phyloP scores from a whole-genome alignment of 2,888 invertebrate species.

The Mesoligia furuncula region DNA sequence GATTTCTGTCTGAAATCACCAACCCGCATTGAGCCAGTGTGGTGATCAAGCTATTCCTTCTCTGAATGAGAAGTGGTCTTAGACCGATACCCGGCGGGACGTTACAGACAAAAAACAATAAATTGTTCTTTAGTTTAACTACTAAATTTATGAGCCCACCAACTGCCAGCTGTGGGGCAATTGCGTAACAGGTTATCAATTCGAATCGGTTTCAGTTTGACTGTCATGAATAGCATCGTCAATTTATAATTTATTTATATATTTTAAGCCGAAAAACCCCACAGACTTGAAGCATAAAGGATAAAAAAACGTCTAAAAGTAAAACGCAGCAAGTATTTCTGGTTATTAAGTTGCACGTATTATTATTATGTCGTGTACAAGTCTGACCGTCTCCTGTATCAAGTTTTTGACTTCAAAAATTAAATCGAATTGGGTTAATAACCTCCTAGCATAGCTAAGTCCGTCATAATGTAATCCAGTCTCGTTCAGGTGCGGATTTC shows the following conservation, averaged over 20 bases:
- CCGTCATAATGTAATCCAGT: background rate
- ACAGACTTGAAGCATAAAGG: background rate
- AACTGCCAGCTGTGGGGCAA: constrained; percentile 94
- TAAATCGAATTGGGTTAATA: background rate
- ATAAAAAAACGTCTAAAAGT: background rate
- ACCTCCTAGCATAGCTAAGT: background rate
- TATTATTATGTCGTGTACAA: background rate
- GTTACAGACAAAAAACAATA: no score
- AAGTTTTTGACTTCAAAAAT: background rate
- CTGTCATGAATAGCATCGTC: background rate
- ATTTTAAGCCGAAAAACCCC: background rate
- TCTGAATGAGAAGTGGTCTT: no score
- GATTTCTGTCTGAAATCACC: no score
- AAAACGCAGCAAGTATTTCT: background rate
- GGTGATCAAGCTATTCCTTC: no score
- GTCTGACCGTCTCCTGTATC: background rate
- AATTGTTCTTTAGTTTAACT: background rate
- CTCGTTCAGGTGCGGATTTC: no score
- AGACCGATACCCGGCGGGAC: no score
- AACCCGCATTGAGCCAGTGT: no score
- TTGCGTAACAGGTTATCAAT: no score
- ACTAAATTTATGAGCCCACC: constrained; percentile 94
- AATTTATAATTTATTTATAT: background rate
- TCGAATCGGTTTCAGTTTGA: no score
- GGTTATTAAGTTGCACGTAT: background rate